These are phyloP conservation scores for Choristoneura fumiferana DNA, from an alignment of 1,140 invertebrate genomes.

Conservation along the genomic window DNA sequence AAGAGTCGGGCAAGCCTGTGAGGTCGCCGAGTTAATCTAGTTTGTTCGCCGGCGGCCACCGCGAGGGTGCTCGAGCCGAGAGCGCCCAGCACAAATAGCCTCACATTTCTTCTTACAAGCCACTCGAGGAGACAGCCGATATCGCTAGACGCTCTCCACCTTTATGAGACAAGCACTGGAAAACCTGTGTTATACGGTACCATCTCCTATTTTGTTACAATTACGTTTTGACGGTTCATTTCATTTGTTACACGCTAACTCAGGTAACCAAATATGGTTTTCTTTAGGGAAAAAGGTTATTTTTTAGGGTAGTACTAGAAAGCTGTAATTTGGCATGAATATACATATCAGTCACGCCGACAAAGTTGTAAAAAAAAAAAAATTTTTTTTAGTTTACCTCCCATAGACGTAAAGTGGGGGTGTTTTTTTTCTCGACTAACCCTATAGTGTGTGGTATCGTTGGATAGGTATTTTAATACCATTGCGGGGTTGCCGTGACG, in stretches of 20 bases:
- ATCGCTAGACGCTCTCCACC: conserved; percentile 37
- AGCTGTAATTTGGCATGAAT: too few relatives aligned
- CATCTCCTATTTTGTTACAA: background rate
- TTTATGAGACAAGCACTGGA: conserved; percentile 36
- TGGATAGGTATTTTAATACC: too few relatives aligned
- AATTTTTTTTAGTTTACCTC: too few relatives aligned
- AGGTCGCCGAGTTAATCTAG: conserved; percentile 42
- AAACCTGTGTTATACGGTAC: conserved; percentile 25
- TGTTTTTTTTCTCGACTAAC: too few relatives aligned
- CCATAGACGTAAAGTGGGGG: too few relatives aligned
- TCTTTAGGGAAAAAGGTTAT: too few relatives aligned
- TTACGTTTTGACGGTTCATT: background rate
- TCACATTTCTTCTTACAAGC: conserved; percentile 55
- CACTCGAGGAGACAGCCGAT: conserved; percentile 51
- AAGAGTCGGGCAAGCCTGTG: conserved; percentile 23
- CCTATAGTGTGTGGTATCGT: too few relatives aligned
- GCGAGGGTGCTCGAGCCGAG: conserved; percentile 45
- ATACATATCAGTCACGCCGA: too few relatives aligned
- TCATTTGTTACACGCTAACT: background rate
- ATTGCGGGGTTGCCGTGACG: too few relatives aligned
- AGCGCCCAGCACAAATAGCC: conserved; percentile 52
- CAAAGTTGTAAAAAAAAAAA: too few relatives aligned
- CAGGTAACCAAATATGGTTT: too few relatives aligned
- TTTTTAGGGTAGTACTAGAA: too few relatives aligned
- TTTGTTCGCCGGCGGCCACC: conserved; percentile 33